Base-by-base conservation (phyloP, 2,113 vertebrate genomes). In the Tympanuchus pallidicinctus region DNA sequence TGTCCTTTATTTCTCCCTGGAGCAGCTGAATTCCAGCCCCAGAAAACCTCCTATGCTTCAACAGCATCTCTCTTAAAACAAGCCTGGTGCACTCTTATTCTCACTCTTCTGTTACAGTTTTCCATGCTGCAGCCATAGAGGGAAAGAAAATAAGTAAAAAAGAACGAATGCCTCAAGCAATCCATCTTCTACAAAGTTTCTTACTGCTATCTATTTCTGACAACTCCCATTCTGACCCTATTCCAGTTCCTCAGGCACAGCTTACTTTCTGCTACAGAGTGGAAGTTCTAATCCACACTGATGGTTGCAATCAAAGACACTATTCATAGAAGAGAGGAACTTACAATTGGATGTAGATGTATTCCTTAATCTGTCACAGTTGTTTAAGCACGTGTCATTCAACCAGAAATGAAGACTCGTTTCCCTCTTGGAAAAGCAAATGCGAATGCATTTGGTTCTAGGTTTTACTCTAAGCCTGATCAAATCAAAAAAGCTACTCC, bases 151-250 rank as follows among this genome's bases (percentile, higher is more conserved):
- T 2, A 71, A 5, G 42, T 34, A 69, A 56, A 75, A 93, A 22
- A 0, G 0, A 72, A 52, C 8, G 0, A 60, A 19, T n/a, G 27
- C 40, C 66, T 85, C 1, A 0, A 84, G 69, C 36, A 73, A 65
- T 9, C 10, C 34, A 50, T 25, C 50, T 64, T 48, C 48, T 56
- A 61, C 43, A 80, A 57, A 66, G 30, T 47, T 67, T 32, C 43
- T 40, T 38, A 59, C 1, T 71, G 34, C 38, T 67, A 64, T 42
- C 47, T 9, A 72, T 2, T 4, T 0, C 38, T 17, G 36, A 79
- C 13, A 84, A 69, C 13, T 59, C 47, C 48, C 18, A 76, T 38
- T 24, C 69, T 8, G 27, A 8, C 36, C 34, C 18, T 65, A 75
- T 90, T 75, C 84, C 59, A 84, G 52, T 30, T 84, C 47, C 76